phyloP scores from a whole-genome alignment of 2,888 invertebrate species.

The Coleophora flavipennella region DNA sequence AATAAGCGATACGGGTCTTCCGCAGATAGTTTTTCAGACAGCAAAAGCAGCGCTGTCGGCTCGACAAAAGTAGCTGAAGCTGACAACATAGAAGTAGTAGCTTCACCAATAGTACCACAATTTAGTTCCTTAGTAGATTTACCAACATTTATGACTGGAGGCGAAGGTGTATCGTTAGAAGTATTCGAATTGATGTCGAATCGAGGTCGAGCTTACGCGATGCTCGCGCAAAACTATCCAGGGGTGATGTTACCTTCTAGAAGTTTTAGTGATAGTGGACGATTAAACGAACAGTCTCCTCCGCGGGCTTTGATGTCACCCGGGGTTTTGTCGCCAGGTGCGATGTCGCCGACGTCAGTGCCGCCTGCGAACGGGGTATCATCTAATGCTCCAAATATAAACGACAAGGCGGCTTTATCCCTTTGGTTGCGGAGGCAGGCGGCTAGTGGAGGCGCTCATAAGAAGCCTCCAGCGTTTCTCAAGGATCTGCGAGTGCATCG shows the following conservation, averaged over 20 bases:
- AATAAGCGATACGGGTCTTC: conserved; percentile 75
- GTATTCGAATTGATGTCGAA: conserved; percentile 81
- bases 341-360: conserved; percentile 35
- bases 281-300: conserved; percentile 53
- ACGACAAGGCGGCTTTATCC: conserved; percentile 64
- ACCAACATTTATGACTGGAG: conserved; percentile 86
- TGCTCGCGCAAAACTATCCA: conserved; percentile 82
- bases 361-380: conserved; percentile 26
- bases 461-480: conserved; percentile 77
- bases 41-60: conserved; percentile 77
- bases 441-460: conserved; percentile 34
- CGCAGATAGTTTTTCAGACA: conserved; percentile 79
- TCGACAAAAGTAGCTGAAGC: conserved; percentile 56
- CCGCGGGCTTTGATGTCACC: conserved; percentile 45
- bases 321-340: conserved; percentile 31
- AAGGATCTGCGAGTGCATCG: conserved; percentile 83
- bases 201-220: conserved; percentile 79
- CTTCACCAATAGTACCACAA: conserved; percentile 59
- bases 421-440: conserved; percentile 73
- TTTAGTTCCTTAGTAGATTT: conserved; percentile 88
- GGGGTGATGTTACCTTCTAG: conserved; percentile 79
- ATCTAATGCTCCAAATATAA: conserved; percentile 26
- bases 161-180: conserved; percentile 83
- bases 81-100: conserved; percentile 47
- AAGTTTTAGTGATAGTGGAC: conserved; percentile 79